Base-by-base conservation (phyloP, 2,797 vertebrate species). In the Catostomus latipinnis region DNA sequence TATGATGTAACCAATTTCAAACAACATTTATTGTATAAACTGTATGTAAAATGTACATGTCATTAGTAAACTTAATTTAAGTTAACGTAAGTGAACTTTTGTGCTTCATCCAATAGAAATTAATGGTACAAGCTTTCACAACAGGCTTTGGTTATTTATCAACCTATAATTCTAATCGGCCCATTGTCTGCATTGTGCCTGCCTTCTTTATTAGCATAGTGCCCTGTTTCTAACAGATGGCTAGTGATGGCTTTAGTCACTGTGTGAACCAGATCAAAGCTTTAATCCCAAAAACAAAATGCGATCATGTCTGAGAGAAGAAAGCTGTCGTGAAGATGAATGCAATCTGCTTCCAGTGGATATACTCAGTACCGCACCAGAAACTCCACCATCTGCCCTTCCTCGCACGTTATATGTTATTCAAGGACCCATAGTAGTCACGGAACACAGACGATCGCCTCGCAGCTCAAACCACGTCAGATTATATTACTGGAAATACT, bases 211-310 rank as follows among this genome's bases (percentile, higher is more conserved):
- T 81, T 81, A 86, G 87, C 85, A 18, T 57, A 73, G 81, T 61
- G 88, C 86, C 87, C 84, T 60, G 22, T 71, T 63, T 82, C 48
- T 79, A 88, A 83, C 86, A 86, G 86, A 88, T 86, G 83, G 83
- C 52, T 58, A 87, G 91, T 84, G 89, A 88, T 85, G 61, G 84
- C 82, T 90, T 89, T 90, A 87, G 90, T 87, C 76, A 83, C 84
- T 81, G 86, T 86, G 80, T 86, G 82, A 79, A 77, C 83, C 75
- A 86, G 86, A 90, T 91, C 88, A 91, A 84, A 50, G 71, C 65
- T 78, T 85, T 83, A 86, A 81, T 90, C 83, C 83, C 57, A 67
- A 50, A 16, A 85, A 86, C 83, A 86, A 87, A 85, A 62, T 72
- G 74, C 54, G 78, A 71, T 70, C 76, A 80, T 71, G 85, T 87